Percentiles rank a stretch among this genome's conserved stretches.
phyloP scores from a whole-genome alignment of 2,113 vertebrate species.

The Siniperca knerii region DNA sequence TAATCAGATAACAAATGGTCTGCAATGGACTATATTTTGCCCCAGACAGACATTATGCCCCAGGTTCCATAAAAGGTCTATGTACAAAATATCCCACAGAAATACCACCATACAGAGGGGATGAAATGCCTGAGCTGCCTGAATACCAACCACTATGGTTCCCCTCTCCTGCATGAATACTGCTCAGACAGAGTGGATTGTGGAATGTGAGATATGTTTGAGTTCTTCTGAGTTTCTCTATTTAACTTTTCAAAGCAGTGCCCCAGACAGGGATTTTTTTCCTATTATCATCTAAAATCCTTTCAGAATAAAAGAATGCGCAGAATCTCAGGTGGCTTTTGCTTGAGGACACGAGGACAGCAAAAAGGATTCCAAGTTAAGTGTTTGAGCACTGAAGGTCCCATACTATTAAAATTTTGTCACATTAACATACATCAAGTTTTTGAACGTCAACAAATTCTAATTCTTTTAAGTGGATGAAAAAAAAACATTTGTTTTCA shows the following conservation, averaged over 20 bases:
- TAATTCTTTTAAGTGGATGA: not conserved
- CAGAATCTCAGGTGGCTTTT: constrained; percentile 6
- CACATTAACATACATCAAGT: not conserved
- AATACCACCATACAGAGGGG: not conserved
- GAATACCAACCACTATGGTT: not conserved
- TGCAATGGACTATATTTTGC: too few species aligned
- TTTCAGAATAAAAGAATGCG: constrained; percentile 20
- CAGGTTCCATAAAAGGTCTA: not conserved
- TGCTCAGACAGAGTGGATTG: not conserved
- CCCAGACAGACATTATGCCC: not conserved
- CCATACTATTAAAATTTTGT: not conserved
- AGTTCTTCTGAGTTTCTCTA: constrained; percentile 15
- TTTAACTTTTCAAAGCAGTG: constrained; percentile 31
- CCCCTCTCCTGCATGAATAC: not conserved
- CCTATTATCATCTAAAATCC: constrained; percentile 10
- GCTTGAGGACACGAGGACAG: not conserved
- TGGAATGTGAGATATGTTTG: constrained; percentile 25
- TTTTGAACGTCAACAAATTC: not conserved
- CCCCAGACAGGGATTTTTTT: not conserved
- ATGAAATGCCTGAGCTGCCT: constrained; percentile 1
- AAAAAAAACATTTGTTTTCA: not conserved
- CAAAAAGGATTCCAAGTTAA: constrained; percentile 1
- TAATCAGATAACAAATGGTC: not conserved
- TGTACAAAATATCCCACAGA: not conserved
- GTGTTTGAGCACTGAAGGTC: not conserved